Evolutionary conservation across 2,797 vertebrate species (phyloP).

Genomic region (Chaunax sp.): DNA sequence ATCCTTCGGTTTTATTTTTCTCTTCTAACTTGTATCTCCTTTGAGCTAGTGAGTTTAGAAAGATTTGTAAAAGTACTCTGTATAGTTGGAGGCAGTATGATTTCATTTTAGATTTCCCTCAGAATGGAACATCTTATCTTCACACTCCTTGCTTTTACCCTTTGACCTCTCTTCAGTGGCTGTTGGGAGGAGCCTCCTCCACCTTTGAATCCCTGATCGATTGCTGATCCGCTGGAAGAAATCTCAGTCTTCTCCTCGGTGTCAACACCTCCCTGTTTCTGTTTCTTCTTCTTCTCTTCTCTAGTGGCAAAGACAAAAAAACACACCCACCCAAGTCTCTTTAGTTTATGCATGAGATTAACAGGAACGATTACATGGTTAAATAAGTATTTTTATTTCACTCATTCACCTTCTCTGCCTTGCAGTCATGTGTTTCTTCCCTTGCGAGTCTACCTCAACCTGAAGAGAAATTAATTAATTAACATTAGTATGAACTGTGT

Average conservation of each 20-base stretch:
- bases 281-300: constrained; percentile 94
- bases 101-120: not conserved
- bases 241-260: constrained; percentile 76
- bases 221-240: constrained; percentile 22
- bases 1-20: not conserved
- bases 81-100: not conserved
- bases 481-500: not conserved
- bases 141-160: constrained; percentile 78
- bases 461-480: constrained; percentile 67
- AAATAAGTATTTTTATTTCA: constrained; percentile 8
- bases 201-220: constrained; percentile 67
- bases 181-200: constrained; percentile 73
- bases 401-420: constrained; percentile 92
- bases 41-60: not conserved
- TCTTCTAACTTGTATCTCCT: not conserved
- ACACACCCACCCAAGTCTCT: no score
- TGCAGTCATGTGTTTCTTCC: constrained; percentile 90
- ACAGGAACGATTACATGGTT: not conserved
- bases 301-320: constrained; percentile 65
- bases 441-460: constrained; percentile 81
- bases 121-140: constrained; percentile 6
- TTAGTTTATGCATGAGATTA: no score
- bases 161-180: constrained; percentile 92
- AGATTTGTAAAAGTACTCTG: no score
- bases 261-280: constrained; percentile 79